Percentiles rank a stretch among this genome's conserved stretches.
phyloP scores from a whole-genome alignment of 2,797 vertebrate genomes.

The Sciurus vulgaris region DNA sequence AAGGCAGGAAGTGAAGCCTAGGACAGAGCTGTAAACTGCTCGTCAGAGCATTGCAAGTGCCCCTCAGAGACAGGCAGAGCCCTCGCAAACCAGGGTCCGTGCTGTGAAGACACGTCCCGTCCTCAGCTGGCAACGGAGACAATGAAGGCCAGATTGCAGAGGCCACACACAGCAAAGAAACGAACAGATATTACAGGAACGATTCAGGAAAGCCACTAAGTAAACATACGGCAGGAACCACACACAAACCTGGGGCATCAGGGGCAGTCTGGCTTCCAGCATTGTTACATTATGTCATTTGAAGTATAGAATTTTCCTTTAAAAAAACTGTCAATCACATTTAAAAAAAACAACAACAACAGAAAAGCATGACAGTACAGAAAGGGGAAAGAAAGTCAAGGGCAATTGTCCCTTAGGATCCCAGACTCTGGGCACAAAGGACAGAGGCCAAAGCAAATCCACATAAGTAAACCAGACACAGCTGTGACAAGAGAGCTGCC shows the following conservation, averaged over 20 bases:
- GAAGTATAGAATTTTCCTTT: background rate
- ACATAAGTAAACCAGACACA: background rate
- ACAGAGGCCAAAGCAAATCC: background rate
- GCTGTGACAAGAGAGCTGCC: fast-evolving
- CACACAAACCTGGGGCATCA: fast-evolving
- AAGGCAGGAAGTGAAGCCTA: no score
- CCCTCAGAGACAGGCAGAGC: background rate
- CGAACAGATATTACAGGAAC: fast-evolving
- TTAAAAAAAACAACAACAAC: background rate
- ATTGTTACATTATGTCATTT: fast-evolving
- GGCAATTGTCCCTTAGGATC: background rate
- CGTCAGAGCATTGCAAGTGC: fast-evolving
- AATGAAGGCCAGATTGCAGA: no score
- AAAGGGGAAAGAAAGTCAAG: fast-evolving
- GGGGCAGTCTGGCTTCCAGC: background rate
- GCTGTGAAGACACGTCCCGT: fast-evolving
- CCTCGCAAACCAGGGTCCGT: background rate
- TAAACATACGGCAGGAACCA: background rate
- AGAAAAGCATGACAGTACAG: background rate
- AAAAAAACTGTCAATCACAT: background rate
- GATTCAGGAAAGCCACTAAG: background rate
- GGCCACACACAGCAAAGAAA: fast-evolving
- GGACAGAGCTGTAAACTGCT: no score
- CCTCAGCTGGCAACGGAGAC: no score
- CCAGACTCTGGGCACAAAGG: fast-evolving